Base-by-base conservation (phyloP, 2,113 vertebrate species). In the Melanocharis versteri region DNA sequence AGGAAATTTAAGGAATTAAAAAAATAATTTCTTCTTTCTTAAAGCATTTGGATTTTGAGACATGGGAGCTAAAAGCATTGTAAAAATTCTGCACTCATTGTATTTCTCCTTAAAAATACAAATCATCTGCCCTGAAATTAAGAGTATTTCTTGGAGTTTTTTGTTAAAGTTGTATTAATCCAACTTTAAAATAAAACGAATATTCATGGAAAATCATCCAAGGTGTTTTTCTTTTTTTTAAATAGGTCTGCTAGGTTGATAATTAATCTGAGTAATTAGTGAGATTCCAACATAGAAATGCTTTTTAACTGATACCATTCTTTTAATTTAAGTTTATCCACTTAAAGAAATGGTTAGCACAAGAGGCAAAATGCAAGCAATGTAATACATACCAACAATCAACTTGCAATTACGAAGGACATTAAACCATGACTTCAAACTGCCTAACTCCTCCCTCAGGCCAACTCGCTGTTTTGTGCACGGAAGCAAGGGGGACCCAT, bases 281-380 rank as follows among this genome's bases (percentile, higher is more conserved):
- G 91, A 92, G 75, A 93, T 90, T 93, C 81, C 31, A 87, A 39
- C 50, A 58, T 3, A 82, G 54, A 18, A 68, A 56, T 90, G 87
- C 57, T 64, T 97, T 93, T 95, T 65, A 62, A 75, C 22, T 77
- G 83, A 71, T 95, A 95, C 54, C 51, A 93, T 72, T 90, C 89
- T 96, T 98, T 97, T 98, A 97, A 97, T 97, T 98, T 95, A 94
- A 97, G 96, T 93, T 97, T 96, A 97, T 76, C 83, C 89, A 93
- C 93, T 94, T 89, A 90, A 97, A 89, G 95, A 97, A 97, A 97
- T 80, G 61, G n/a, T 48, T 96, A 91, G 61, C 89, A 27, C 68
- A 89, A 88, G 89, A 91, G 77, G 95, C 87, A 96, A 95, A 68
- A 95, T 72, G 75, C 65, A 57, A 72, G 81, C 58, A 79, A 79